Conservation (phyloP, 2,888 invertebrate genomes). For the Orchesella flavescens region DNA sequence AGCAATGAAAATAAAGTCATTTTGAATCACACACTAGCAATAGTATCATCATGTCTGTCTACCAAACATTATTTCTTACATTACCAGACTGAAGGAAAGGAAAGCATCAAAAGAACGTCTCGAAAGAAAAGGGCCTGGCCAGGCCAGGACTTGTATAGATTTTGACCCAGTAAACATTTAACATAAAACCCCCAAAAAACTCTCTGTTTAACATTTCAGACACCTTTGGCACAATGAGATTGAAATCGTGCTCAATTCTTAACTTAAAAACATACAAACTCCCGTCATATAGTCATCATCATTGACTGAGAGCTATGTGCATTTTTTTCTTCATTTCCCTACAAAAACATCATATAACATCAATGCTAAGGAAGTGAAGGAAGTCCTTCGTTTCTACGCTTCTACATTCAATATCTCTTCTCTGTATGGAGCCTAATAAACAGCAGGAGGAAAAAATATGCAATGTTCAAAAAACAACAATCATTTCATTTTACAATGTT, state of each 20-base stretch:
- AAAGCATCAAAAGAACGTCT: too few relatives aligned
- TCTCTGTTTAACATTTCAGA: too few relatives aligned
- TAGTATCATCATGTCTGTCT: too few relatives aligned
- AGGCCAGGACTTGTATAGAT: too few relatives aligned
- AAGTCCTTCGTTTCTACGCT: slow-evolving; percentile 2
- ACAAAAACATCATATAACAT: neutral
- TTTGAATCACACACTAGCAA: too few relatives aligned
- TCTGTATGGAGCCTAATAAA: slow-evolving; percentile 31
- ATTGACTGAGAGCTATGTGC: neutral
- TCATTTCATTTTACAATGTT: neutral
- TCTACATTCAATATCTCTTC: neutral
- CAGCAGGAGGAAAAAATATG: slow-evolving; percentile 31
- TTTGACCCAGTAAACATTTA: too few relatives aligned
- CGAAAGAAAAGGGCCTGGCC: too few relatives aligned
- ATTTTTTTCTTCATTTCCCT: too few relatives aligned
- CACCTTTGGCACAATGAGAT: neutral
- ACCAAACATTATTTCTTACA: too few relatives aligned
- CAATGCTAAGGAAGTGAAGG: slow-evolving; percentile 13
- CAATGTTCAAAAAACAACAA: neutral
- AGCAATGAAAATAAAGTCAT: too few relatives aligned
- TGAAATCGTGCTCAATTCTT: neutral
- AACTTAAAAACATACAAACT: neutral
- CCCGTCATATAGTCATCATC: neutral
- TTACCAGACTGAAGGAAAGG: too few relatives aligned
- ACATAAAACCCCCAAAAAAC: too few relatives aligned